phyloP scores from a whole-genome alignment of 2,888 invertebrate genomes.

The Glyphotaelius pellucidus region DNA sequence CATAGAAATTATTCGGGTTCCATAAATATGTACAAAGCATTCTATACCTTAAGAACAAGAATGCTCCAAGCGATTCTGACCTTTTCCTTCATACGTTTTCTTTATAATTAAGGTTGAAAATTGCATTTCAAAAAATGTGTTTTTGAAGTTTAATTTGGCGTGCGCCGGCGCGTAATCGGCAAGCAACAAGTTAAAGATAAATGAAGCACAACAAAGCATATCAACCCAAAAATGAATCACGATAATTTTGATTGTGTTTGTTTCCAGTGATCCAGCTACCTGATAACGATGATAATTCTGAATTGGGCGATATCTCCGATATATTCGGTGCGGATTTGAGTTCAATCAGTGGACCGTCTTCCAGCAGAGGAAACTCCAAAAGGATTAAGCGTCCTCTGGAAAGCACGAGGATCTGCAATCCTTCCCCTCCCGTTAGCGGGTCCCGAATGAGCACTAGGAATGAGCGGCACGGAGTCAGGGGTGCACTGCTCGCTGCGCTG shows the following conservation, averaged over 20 bases:
- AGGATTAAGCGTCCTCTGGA: slow-evolving; percentile 53
- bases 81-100: too few relatives aligned
- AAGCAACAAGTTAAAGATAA: too few relatives aligned
- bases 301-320: background rate
- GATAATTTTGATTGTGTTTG: background rate
- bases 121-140: too few relatives aligned
- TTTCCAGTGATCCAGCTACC: background rate
- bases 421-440: background rate
- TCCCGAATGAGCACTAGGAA: background rate
- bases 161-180: too few relatives aligned
- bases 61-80: too few relatives aligned
- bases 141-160: too few relatives aligned
- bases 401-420: slow-evolving; percentile 47
- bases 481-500: slow-evolving; percentile 73
- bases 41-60: too few relatives aligned
- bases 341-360: background rate
- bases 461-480: background rate
- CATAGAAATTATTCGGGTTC: too few relatives aligned
- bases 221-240: too few relatives aligned
- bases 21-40: too few relatives aligned
- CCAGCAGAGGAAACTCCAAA: background rate
- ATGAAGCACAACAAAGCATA: too few relatives aligned
- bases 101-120: too few relatives aligned
- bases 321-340: background rate
- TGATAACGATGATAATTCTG: background rate